These are phyloP conservation scores for Gymnothorax reevesii DNA, from an alignment of 2,797 vertebrate genomes.

Conservation along the genomic window DNA sequence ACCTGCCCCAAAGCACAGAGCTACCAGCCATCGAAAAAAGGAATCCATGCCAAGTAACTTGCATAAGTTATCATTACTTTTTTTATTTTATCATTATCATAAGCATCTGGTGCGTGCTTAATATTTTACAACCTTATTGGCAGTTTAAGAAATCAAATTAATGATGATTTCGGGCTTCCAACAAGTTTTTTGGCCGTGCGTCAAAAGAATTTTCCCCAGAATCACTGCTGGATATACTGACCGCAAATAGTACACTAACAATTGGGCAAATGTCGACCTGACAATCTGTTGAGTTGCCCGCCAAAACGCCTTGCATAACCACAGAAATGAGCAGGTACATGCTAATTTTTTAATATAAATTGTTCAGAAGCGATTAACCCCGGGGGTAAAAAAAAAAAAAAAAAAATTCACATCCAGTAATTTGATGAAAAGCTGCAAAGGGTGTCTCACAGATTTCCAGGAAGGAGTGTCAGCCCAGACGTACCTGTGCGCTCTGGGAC, in stretches of 20 bases:
- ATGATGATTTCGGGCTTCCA: background rate
- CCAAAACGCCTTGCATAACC: slow-evolving; percentile 10
- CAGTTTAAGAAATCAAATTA: background rate
- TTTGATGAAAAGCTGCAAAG: slow-evolving; percentile 1
- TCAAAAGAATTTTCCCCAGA: background rate
- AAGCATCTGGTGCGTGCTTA: background rate
- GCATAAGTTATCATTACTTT: background rate
- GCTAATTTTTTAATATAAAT: background rate
- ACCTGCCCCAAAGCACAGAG: background rate
- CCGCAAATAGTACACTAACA: background rate
- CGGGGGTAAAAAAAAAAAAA: slow-evolving; percentile 13
- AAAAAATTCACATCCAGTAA: slow-evolving; percentile 1
- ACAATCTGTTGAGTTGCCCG: background rate
- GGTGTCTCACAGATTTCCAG: background rate
- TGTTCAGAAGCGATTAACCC: slow-evolving; percentile 10
- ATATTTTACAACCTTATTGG: background rate
- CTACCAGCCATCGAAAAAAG: background rate
- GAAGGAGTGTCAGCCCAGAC: background rate
- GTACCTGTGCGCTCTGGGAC: background rate
- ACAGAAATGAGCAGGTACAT: slow-evolving; percentile 13
- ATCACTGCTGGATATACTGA: background rate
- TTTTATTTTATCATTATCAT: background rate
- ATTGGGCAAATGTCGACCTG: background rate
- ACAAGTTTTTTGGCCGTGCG: background rate
- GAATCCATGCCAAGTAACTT: background rate